phyloP scores from a whole-genome alignment of 2,888 invertebrate species.

The Noctua comes region DNA sequence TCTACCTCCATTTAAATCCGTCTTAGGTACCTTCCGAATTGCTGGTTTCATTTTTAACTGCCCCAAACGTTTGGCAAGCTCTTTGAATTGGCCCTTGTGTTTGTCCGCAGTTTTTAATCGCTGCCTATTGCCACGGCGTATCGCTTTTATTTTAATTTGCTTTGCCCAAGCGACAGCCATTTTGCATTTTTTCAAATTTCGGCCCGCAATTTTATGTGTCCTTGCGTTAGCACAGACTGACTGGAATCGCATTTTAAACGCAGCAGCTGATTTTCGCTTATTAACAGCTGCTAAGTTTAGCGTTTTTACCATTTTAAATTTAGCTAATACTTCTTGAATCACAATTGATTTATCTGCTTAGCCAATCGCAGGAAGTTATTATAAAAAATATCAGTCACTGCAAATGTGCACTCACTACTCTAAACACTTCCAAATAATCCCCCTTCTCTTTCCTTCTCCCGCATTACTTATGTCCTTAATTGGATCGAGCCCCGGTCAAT shows the following conservation, averaged over 20 bases:
- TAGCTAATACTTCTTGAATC: background rate
- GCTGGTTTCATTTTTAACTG: slow-evolving; percentile 14
- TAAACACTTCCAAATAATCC: background rate
- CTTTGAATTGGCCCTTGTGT: background rate
- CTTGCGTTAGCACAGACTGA: slow-evolving; percentile 7
- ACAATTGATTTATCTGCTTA: background rate
- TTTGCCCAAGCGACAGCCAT: background rate
- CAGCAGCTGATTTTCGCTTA: background rate
- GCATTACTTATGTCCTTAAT: background rate
- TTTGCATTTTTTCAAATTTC: slow-evolving; percentile 1
- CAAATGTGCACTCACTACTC: background rate
- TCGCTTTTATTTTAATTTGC: slow-evolving; percentile 22
- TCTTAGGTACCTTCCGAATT: background rate
- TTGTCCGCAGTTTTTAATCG: slow-evolving; percentile 1
- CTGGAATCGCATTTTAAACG: slow-evolving; percentile 1
- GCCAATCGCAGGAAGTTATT: background rate
- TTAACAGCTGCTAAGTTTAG: background rate
- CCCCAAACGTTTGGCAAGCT: background rate
- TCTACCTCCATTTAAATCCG: background rate
- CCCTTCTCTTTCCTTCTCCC: too few species aligned
- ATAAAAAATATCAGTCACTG: background rate
- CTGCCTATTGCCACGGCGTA: background rate
- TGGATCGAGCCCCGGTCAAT: slow-evolving; percentile 19
- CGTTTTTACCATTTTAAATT: background rate
- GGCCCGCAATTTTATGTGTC: slow-evolving; percentile 11